Evolutionary conservation across 2,888 invertebrate species (phyloP), one percentile per base, ranked within the genome.

Genomic region (Machimus atricapillus): DNA sequence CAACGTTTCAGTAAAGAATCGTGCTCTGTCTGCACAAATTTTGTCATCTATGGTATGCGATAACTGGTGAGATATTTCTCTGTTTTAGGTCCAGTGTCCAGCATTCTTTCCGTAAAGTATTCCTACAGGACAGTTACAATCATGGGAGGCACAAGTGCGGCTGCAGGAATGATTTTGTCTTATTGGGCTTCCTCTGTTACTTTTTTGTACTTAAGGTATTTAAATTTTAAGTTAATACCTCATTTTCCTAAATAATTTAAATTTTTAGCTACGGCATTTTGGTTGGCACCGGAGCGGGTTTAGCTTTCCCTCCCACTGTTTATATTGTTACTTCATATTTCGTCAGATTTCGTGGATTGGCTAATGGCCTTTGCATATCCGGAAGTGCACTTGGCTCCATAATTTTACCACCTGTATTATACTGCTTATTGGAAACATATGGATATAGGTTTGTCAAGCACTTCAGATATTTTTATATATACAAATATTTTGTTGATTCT

Each of bases 281-380:
- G 91, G 96, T 97, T 31, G 97, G 97, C 88, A 95, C 95, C 58
- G 97, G 97, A 8, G 97, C 97, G 0, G 97, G 97, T 0, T 93
- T 97, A 9, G 95, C 97, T 0, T 97, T 97, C 93, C 97, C 97
- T 0, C 97, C 97, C 2, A 97, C 97, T 0, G 97, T 97, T 52
- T 97, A 97, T 92, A 97, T 97, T 89, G 97, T 97, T 89, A 97
- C 97, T 83, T 96, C 96, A 87, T 97, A 97, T 93, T 97, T 97
- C 92, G 95, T 96, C 73, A 94, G 95, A 78, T 93, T 95, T 12
- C 94, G 97, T 76, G 97, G 97, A 0, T 93, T 97, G 16, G 97
- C 97, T 74, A 97, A 97, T 92, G 97, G 97, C 0, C 94, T 97
- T 31, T 97, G 97, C 90, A 97, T 97, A 93, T 97, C 97, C 0